Percentiles rank a stretch among this genome's conserved stretches.
These are phyloP conservation scores for Prolemur simus DNA, from an alignment of 2,113 vertebrate genomes.

Conservation along the genomic window DNA sequence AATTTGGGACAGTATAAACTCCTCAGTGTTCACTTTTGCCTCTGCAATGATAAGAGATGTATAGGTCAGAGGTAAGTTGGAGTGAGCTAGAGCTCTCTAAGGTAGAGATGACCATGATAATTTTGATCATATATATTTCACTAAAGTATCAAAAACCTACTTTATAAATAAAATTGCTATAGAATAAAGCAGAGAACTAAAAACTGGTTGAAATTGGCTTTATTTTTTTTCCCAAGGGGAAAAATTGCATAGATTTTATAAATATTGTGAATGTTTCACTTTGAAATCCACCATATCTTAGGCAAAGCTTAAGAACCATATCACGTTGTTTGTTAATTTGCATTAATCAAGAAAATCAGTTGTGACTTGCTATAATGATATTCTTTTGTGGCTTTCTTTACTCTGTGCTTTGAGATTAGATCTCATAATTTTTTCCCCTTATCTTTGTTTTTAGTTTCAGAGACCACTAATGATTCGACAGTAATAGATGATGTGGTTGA, in stretches of 20 bases:
- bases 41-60: not conserved
- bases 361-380: not conserved
- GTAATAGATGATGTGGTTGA: slow-evolving; percentile 84
- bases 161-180: not conserved
- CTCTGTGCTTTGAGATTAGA: not conserved
- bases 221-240: not conserved
- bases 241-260: not conserved
- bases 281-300: slow-evolving; percentile 15
- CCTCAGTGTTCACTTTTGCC: not conserved
- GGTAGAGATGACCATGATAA: not conserved
- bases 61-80: not conserved
- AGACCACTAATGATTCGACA: slow-evolving; percentile 80
- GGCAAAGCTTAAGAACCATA: not conserved
- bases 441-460: slow-evolving; percentile 80
- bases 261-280: not conserved
- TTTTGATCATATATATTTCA: slow-evolving; percentile 14
- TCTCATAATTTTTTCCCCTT: not conserved
- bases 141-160: not conserved
- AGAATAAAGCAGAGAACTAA: slow-evolving; percentile 30
- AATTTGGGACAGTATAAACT: not conserved
- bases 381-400: not conserved
- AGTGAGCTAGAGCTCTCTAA: not conserved
- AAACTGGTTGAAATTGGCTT: not conserved
- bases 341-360: not conserved
- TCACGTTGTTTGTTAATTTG: slow-evolving; percentile 17